Conservation (phyloP, 1,140 invertebrate genomes). For the Drosophila rhopaloa region DNA sequence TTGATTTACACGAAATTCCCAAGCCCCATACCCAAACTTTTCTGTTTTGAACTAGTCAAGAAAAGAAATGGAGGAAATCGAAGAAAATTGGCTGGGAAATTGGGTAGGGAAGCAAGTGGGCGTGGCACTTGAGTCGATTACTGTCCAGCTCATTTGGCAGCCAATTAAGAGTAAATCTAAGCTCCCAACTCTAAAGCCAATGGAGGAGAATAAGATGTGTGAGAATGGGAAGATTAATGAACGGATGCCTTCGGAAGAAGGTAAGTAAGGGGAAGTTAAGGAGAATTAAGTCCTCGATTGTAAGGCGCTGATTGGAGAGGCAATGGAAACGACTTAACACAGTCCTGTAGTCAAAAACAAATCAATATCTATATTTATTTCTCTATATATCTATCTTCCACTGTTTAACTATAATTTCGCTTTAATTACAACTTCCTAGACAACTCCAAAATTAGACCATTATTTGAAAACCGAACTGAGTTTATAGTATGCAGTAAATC, state of each 20-base stretch:
- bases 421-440: background rate
- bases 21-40: background rate
- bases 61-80: background rate
- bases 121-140: slow-evolving; percentile 36
- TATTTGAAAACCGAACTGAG: background rate
- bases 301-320: too few relatives aligned
- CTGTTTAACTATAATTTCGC: too few relatives aligned
- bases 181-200: slow-evolving; percentile 1
- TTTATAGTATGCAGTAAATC: background rate
- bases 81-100: slow-evolving; percentile 1
- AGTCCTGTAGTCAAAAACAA: too few relatives aligned
- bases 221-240: slow-evolving; percentile 17
- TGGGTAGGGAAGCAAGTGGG: background rate
- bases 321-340: too few relatives aligned
- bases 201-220: slow-evolving; percentile 8
- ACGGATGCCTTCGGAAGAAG: background rate
- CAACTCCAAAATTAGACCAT: background rate
- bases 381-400: too few relatives aligned
- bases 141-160: slow-evolving; percentile 52
- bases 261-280: background rate
- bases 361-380: too few relatives aligned
- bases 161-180: slow-evolving; percentile 52
- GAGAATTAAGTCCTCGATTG: slow-evolving; percentile 7
- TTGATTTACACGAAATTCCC: slow-evolving; percentile 7
- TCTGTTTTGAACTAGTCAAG: background rate